A percentile compares a stretch with the other conserved stretches of the same genome.
Conservation (phyloP, 2,113 vertebrate genomes). For the Bubo bubo region DNA sequence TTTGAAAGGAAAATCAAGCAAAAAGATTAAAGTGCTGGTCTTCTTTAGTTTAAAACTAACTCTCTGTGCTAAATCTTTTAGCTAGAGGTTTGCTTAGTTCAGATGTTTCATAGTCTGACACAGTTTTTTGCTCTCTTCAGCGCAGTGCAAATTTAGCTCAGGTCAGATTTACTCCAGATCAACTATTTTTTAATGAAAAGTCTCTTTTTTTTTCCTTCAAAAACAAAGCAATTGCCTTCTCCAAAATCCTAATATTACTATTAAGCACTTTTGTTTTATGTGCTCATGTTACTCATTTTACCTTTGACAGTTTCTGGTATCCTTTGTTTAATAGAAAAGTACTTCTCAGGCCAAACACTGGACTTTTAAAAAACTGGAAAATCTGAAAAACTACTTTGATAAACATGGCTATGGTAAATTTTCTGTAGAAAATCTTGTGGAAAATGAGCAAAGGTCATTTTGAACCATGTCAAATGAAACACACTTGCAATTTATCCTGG, state of each 20-base stretch:
- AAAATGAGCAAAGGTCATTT: conserved; percentile 24
- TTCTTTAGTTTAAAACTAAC: conserved; percentile 43
- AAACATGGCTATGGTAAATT: background rate
- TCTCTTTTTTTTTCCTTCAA: background rate
- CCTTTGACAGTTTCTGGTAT: background rate
- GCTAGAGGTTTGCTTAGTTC: background rate
- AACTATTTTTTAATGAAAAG: background rate
- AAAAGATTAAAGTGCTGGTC: conserved; percentile 57
- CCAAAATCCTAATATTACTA: background rate
- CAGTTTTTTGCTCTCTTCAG: background rate
- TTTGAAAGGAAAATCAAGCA: conserved; percentile 57
- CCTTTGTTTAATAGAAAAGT: background rate
- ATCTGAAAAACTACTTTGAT: background rate
- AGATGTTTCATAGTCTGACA: background rate
- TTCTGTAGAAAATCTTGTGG: background rate
- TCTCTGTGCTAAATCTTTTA: conserved; percentile 23
- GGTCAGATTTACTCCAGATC: background rate
- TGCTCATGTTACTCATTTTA: background rate
- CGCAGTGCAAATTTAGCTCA: background rate
- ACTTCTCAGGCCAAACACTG: background rate
- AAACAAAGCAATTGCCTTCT: background rate
- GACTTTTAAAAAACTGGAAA: background rate
- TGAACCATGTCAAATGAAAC: conserved; percentile 12
- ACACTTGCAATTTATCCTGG: background rate
- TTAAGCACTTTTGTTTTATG: background rate